These are phyloP conservation scores for Amphipoea lucens DNA, from an alignment of 2,888 invertebrate genomes.

Conservation along the genomic window DNA sequence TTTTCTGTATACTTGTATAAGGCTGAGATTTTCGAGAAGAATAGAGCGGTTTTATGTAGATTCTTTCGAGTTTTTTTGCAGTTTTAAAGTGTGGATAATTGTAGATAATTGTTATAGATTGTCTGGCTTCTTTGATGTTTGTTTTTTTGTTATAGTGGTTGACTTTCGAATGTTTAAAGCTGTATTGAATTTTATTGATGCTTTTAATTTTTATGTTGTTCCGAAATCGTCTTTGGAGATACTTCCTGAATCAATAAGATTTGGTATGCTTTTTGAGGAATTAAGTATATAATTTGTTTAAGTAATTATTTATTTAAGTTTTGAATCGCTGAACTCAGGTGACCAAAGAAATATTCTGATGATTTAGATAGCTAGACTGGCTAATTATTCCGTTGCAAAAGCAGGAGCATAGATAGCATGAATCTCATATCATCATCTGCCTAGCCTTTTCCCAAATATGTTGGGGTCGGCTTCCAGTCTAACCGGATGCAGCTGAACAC, in stretches of 20 bases:
- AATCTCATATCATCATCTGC: too few relatives aligned
- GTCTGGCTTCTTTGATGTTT: slow-evolving; percentile 20
- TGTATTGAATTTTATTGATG: slow-evolving; percentile 17
- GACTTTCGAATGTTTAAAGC: slow-evolving; percentile 43
- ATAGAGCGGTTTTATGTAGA: slow-evolving; percentile 40
- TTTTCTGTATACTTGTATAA: slow-evolving; percentile 41
- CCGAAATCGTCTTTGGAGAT: not conserved
- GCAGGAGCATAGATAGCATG: not conserved
- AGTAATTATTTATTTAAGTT: not conserved
- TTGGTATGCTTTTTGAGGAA: not conserved
- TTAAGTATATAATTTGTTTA: not conserved
- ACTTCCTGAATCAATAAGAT: not conserved
- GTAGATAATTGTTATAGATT: slow-evolving; percentile 31
- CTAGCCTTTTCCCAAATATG: too few relatives aligned
- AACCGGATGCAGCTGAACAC: too few relatives aligned
- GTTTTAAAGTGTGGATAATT: slow-evolving; percentile 44
- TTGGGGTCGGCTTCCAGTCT: too few relatives aligned
- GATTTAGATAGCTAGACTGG: not conserved
- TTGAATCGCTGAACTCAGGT: not conserved
- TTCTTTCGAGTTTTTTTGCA: slow-evolving; percentile 34
- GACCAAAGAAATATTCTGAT: not conserved
- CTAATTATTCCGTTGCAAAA: not conserved
- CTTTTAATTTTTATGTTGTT: slow-evolving; percentile 15
- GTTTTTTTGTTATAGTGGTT: slow-evolving; percentile 13
- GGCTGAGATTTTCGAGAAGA: slow-evolving; percentile 9